Percentiles rank a stretch among this genome's conserved stretches.
These are phyloP conservation scores for Phenganax subtilis DNA, from an alignment of 92 coral and sea anemone genomes.

Conservation along the genomic window DNA sequence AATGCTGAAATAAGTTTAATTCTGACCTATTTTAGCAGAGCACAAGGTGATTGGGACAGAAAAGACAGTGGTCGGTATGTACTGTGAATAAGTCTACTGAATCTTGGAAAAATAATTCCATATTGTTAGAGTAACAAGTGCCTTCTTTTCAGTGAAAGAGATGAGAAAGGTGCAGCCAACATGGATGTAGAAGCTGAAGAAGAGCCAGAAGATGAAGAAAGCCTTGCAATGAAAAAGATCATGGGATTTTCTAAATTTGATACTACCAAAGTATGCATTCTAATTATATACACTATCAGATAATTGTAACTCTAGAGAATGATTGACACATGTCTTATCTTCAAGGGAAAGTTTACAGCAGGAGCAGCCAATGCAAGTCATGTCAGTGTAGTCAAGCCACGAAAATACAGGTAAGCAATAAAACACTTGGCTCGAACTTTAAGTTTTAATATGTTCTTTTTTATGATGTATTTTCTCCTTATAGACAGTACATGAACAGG, in stretches of 20 bases:
- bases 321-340: neutral
- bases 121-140: neutral
- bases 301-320: neutral
- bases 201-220: conserved; percentile 61
- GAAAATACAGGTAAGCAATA: conserved; percentile 74
- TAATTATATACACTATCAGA: neutral
- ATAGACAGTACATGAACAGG: conserved; percentile 97
- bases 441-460: neutral
- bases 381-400: conserved; percentile 64
- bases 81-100: neutral
- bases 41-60: conserved; percentile 15
- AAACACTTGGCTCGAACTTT: neutral
- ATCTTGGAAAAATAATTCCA: neutral
- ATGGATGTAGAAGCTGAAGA: conserved; percentile 34
- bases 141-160: neutral
- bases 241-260: conserved; percentile 96
- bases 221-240: conserved; percentile 80
- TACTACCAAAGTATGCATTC: conserved; percentile 72
- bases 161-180: neutral
- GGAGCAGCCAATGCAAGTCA: conserved; percentile 80
- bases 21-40: neutral
- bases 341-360: conserved; percentile 75
- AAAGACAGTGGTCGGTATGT: conserved; percentile 9
- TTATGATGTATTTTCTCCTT: conserved; percentile 11
- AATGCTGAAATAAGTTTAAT: neutral